phyloP scores from a whole-genome alignment of 2,888 invertebrate genomes.

The Strigamia maritima region DNA sequence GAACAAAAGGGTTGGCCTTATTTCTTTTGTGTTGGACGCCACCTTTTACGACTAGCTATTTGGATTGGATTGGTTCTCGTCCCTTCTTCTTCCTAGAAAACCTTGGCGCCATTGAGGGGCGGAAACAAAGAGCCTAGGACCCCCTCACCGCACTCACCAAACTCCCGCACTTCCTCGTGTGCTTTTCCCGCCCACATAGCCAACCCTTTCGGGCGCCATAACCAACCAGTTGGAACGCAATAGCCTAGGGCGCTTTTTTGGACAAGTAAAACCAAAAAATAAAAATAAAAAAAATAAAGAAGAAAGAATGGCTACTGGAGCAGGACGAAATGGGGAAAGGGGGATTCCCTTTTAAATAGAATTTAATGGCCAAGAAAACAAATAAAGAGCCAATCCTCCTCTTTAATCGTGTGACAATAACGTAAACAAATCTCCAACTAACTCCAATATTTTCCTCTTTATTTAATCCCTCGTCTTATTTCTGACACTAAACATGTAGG shows the following conservation, averaged over 20 bases:
- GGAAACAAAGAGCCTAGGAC: not conserved
- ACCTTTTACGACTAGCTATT: conserved; percentile 15
- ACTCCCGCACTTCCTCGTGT: conserved; percentile 10
- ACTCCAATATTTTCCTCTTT: not conserved
- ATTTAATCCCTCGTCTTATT: not conserved
- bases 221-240: conserved; percentile 2
- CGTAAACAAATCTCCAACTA: not conserved
- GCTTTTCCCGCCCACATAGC: conserved; percentile 3
- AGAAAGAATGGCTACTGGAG: not conserved
- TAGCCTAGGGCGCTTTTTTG: not conserved
- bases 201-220: not conserved
- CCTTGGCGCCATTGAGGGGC: conserved; percentile 6
- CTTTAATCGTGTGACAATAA: not conserved
- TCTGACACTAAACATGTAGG: not conserved
- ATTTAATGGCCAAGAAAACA: conserved; percentile 8
- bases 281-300: not conserved
- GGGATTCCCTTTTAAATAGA: not conserved
- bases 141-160: conserved; percentile 4
- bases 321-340: not conserved
- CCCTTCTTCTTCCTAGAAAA: conserved; percentile 15
- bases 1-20: conserved; percentile 15
- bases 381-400: not conserved
- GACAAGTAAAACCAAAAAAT: not conserved
- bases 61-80: not conserved
- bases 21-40: conserved; percentile 6